Evolutionary conservation across 1,140 invertebrate species (phyloP).

Genomic region (Samia ricini): DNA sequence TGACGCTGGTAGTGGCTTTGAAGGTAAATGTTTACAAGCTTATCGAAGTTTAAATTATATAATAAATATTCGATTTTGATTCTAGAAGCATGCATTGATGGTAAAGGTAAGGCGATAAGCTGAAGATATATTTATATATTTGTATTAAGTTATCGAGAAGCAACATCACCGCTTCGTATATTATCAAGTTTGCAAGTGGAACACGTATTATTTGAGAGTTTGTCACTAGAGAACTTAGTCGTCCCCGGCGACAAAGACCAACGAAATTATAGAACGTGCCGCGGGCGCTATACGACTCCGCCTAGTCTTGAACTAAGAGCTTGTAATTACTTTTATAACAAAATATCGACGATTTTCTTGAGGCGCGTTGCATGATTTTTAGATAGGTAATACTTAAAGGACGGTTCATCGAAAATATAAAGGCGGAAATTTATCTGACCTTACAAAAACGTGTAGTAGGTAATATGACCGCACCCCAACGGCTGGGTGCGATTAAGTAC

Average conservation of each 20-base stretch:
- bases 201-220: constrained; percentile 30
- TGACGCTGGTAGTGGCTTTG: too few species aligned
- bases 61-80: not conserved
- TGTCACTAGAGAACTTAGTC: constrained; percentile 27
- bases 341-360: not conserved
- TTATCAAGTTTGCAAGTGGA: constrained; percentile 10
- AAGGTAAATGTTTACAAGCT: too few species aligned
- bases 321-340: not conserved
- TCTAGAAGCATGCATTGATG: not conserved
- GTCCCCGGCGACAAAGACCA: constrained; percentile 21
- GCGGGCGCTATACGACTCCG: constrained; percentile 4
- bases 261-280: constrained; percentile 25
- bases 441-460: too few species aligned
- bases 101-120: not conserved
- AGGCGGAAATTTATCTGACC: too few species aligned
- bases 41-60: too few species aligned
- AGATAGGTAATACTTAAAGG: too few species aligned
- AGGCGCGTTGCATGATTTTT: too few species aligned
- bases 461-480: too few species aligned
- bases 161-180: not conserved
- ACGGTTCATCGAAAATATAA: too few species aligned
- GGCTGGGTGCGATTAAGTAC: too few species aligned
- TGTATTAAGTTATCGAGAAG: not conserved
- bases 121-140: not conserved
- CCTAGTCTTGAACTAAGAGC: not conserved